Percentiles rank a stretch among this genome's conserved stretches.
phyloP scores from a whole-genome alignment of 2,888 invertebrate genomes.

The Frankliniella intonsa region DNA sequence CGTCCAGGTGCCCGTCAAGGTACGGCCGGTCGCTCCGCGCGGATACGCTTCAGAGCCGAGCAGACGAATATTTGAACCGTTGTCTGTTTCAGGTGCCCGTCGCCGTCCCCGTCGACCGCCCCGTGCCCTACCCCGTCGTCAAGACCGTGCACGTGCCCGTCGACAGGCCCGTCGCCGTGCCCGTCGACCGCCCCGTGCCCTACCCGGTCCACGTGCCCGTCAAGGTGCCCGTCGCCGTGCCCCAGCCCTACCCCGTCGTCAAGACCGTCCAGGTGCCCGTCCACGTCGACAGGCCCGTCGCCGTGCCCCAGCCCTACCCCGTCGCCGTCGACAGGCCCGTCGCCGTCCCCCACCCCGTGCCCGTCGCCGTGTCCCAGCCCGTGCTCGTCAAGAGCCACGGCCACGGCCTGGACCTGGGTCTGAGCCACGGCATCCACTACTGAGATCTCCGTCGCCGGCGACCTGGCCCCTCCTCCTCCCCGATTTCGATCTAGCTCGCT shows the following conservation, averaged over 20 bases:
- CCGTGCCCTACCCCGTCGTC: constrained; percentile 34
- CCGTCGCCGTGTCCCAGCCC: constrained; percentile 33
- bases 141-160: constrained; percentile 38
- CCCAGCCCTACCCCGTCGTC: constrained; percentile 53
- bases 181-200: constrained; percentile 44
- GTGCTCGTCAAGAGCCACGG: constrained; percentile 29
- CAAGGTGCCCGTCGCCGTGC: constrained; percentile 47
- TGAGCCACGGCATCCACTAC: not conserved
- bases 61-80: too few relatives aligned
- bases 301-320: constrained; percentile 47
- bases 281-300: constrained; percentile 48
- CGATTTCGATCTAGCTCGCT: not conserved
- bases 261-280: constrained; percentile 53
- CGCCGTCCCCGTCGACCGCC: constrained; percentile 26
- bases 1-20: constrained; percentile 38
- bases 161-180: constrained; percentile 39
- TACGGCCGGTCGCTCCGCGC: constrained; percentile 1
- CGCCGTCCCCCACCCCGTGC: constrained; percentile 46
- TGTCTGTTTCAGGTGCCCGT: not conserved
- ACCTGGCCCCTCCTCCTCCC: constrained; percentile 4
- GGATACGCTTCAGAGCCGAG: not conserved
- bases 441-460: not conserved
- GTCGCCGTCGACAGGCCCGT: constrained; percentile 49
- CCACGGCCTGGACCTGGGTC: not conserved
- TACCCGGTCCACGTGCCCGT: constrained; percentile 52